Conservation (phyloP, 2,113 vertebrate genomes). For the Ammospiza caudacuta region DNA sequence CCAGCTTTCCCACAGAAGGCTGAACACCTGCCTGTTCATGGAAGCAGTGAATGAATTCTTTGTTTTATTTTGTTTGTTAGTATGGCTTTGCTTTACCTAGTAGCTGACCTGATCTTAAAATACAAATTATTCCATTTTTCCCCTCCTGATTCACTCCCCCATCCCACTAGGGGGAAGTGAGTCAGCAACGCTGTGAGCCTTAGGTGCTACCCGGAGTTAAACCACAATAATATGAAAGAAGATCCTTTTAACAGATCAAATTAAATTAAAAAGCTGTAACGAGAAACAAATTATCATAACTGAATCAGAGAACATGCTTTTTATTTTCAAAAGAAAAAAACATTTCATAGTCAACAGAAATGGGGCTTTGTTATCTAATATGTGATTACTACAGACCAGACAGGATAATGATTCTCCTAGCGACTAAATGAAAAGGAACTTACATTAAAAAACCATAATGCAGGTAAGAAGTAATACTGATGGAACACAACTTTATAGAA, state of each 20-base stretch:
- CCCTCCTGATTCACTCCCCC: neutral
- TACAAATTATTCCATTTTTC: neutral
- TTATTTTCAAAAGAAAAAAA: neutral
- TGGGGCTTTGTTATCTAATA: neutral
- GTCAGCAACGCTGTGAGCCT: accelerated
- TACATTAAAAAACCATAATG: neutral
- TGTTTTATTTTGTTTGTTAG: neutral
- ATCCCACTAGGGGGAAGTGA: neutral
- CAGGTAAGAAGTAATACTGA: neutral
- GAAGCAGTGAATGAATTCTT: neutral
- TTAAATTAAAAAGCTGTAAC: neutral
- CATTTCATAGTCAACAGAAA: neutral
- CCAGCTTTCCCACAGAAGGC: neutral
- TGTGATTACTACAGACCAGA: neutral
- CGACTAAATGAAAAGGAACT: neutral
- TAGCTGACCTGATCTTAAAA: neutral
- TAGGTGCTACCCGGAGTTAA: neutral
- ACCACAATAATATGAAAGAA: neutral
- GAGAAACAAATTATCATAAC: neutral
- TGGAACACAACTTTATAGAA: neutral
- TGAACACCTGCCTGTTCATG: accelerated
- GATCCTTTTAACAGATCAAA: neutral
- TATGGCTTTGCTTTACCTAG: neutral
- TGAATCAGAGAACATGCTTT: neutral
- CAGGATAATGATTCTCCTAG: neutral